phyloP scores from a whole-genome alignment of 2,888 invertebrate genomes.

The Lasioglossum marginatum region DNA sequence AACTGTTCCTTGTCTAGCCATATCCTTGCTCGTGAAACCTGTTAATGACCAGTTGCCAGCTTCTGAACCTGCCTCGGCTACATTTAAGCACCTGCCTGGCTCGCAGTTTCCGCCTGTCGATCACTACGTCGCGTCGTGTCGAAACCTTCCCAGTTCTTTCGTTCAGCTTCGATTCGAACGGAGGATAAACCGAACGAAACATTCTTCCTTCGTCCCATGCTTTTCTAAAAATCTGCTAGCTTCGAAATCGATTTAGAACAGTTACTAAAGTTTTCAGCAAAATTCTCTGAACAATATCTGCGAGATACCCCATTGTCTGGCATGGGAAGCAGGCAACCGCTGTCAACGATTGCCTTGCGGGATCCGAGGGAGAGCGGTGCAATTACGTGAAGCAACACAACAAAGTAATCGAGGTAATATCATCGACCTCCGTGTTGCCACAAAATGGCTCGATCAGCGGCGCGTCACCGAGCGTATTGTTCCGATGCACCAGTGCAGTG shows the following conservation, averaged over 20 bases:
- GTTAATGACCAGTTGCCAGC: conserved; percentile 59
- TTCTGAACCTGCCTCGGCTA: conserved; percentile 30
- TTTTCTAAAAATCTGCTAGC: too few relatives aligned
- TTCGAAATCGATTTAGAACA: not conserved
- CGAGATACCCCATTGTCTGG: not conserved
- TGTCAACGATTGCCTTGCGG: not conserved
- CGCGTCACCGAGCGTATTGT: conserved; percentile 15
- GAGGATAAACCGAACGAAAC: not conserved
- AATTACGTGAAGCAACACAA: not conserved
- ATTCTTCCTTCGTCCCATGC: too few relatives aligned
- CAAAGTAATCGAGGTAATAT: conserved; percentile 10
- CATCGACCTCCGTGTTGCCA: not conserved
- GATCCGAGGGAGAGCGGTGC: not conserved
- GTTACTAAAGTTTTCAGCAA: not conserved
- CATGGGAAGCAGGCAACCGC: not conserved
- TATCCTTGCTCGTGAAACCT: conserved; percentile 50
- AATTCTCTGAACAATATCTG: not conserved
- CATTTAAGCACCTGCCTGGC: conserved; percentile 32
- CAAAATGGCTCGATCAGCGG: conserved; percentile 5
- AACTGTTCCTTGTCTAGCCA: conserved; percentile 40
- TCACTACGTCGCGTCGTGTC: conserved; percentile 31
- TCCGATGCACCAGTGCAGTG: not conserved
- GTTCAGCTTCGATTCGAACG: conserved; percentile 31
- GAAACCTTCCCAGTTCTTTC: conserved; percentile 35
- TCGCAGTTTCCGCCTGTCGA: conserved; percentile 43